Evolutionary conservation across 37 sponge, comb jelly and placozoan genomes (phyloP), one percentile per base, ranked within the genome.

Genomic region (Aphrocallistes beatrix): DNA sequence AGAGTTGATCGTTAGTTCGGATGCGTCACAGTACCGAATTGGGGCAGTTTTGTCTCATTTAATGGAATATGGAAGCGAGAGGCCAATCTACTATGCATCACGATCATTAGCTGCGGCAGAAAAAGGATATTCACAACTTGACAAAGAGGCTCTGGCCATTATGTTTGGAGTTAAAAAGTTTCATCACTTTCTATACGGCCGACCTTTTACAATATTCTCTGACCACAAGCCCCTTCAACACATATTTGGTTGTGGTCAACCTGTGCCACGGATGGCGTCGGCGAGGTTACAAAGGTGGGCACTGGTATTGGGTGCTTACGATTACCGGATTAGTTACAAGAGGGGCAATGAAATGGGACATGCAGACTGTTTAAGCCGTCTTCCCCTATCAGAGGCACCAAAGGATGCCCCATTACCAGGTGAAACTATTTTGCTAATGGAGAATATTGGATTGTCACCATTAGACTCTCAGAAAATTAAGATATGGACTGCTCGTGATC

Each of bases 21-120:
- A 75, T 75, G 81, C 81, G 13, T 75, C 81, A 36, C 81, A 6
- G 37, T 30, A 36, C 36, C 13, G 81, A 36, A 75, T 75, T 13
- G 81, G 81, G 81, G 81, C 81, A 6, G 81, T 75, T 36, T 16
- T 36, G 37, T 36, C 37, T 30, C 37, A 75, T 36, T 36, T 36
- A 75, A 36, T 36, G 36, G 36, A 36, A 16, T 69, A 90, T 37
- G 84, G 84, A 38, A 37, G 51, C 36, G 85, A 85, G 42, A 50
- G 82, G n/a, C 84, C 90, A 1, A 45, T 91, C 45, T 42, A 42
- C 6, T 87, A 48, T 48, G 83, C 83, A 9, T 87, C 87, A 25
- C 83, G 51, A 19, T 37, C 87, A 21, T 51, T 87, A 42, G 23
- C 87, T 25, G 23, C 38, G 21, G 51, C 87, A 25, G 87, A 87